A percentile compares a stretch with the other conserved stretches of the same genome.
phyloP scores from a whole-genome alignment of 2,797 vertebrate genomes.

The Gallinago nigripennis region DNA sequence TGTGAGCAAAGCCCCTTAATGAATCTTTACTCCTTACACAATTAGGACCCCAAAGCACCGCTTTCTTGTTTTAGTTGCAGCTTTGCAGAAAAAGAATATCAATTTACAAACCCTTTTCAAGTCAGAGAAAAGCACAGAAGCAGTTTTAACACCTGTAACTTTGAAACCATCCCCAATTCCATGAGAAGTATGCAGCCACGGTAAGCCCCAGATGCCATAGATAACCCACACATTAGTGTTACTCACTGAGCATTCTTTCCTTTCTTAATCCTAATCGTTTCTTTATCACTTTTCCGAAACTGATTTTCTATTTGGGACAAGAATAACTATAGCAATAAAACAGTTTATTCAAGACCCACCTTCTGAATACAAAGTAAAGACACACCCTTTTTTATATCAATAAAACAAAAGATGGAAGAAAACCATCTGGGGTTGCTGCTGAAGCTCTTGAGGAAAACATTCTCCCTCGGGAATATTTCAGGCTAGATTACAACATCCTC shows the following conservation, averaged over 20 bases:
- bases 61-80: neutral
- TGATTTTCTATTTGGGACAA: neutral
- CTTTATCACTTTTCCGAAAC: neutral
- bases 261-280: neutral
- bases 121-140: accelerated
- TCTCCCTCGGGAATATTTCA: neutral
- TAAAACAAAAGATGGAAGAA: neutral
- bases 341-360: neutral
- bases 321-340: neutral
- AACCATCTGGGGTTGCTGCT: neutral
- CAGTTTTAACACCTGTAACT: neutral
- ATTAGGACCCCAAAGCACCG: neutral
- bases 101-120: neutral
- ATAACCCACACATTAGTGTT: neutral
- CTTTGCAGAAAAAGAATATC: neutral
- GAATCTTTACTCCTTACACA: neutral
- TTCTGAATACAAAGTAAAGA: neutral
- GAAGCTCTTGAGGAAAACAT: neutral
- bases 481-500: neutral
- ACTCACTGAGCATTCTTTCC: neutral
- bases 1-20: neutral
- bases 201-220: neutral
- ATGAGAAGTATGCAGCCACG: neutral
- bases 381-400: neutral
- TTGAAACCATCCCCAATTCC: neutral